phyloP scores from a whole-genome alignment of 2,797 vertebrate species.

The Cercopithecus diana region DNA sequence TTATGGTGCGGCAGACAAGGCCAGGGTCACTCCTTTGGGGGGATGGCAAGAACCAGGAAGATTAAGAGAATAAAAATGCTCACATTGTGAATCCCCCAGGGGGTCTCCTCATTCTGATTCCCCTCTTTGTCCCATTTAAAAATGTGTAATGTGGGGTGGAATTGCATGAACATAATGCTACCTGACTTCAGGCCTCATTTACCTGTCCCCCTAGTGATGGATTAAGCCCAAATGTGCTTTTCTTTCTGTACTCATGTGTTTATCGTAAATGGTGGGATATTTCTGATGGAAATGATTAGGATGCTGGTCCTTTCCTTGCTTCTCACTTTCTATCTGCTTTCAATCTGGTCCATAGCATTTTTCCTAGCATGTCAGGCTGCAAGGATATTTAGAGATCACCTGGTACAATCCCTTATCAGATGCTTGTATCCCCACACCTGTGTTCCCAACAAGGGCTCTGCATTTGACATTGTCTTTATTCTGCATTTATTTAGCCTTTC shows the following conservation, averaged over 20 bases:
- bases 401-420: background rate
- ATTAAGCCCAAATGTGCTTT: background rate
- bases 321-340: background rate
- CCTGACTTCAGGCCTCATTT: background rate
- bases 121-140: background rate
- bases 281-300: background rate
- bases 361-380: background rate
- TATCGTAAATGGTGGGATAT: background rate
- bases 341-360: background rate
- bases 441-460: background rate
- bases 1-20: background rate
- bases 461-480: background rate
- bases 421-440: fast-evolving
- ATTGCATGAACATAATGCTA: background rate
- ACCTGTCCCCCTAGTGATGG: fast-evolving
- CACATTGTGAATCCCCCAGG: no score
- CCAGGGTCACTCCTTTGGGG: background rate
- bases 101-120: background rate
- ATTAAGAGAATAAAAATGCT: background rate
- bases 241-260: background rate
- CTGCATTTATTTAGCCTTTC: background rate
- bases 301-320: background rate
- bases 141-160: background rate
- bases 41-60: background rate
- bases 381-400: background rate